These are phyloP conservation scores for Chionomys nivalis DNA, from an alignment of 2,113 vertebrate genomes.

Conservation along the genomic window DNA sequence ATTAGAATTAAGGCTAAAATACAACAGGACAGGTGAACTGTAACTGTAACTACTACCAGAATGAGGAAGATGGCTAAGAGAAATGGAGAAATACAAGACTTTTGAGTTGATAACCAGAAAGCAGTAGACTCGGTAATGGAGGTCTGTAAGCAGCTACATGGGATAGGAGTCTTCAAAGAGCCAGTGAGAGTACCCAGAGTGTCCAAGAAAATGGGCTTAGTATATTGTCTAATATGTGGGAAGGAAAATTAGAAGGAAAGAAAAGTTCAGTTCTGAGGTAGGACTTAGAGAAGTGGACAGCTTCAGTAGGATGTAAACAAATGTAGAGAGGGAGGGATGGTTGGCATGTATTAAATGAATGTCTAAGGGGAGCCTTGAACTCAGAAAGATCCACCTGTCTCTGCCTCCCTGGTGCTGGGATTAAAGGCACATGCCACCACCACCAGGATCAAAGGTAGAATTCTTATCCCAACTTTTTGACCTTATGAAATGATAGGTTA, in stretches of 20 bases:
- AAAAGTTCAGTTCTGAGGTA: background rate
- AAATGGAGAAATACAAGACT: background rate
- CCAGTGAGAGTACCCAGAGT: background rate
- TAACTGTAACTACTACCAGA: background rate
- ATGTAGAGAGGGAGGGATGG: background rate
- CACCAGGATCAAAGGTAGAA: background rate
- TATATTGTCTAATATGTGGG: background rate
- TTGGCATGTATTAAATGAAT: background rate
- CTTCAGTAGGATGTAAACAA: background rate
- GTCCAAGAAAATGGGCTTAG: background rate
- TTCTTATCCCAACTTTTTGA: background rate
- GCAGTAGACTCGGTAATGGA: background rate
- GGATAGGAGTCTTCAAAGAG: background rate
- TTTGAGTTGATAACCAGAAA: background rate
- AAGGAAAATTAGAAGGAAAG: background rate
- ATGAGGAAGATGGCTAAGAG: background rate
- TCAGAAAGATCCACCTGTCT: too few species aligned
- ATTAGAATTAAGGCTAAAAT: background rate
- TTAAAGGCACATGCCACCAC: too few species aligned
- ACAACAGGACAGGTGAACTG: background rate
- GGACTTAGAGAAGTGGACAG: background rate
- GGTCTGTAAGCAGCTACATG: background rate
- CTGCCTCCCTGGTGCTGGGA: too few species aligned
- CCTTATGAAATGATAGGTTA: background rate
- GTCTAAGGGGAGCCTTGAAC: background rate